Percentiles rank a stretch among this genome's conserved stretches.
phyloP scores from a whole-genome alignment of 2,797 vertebrate species.

The Macropodus opercularis region DNA sequence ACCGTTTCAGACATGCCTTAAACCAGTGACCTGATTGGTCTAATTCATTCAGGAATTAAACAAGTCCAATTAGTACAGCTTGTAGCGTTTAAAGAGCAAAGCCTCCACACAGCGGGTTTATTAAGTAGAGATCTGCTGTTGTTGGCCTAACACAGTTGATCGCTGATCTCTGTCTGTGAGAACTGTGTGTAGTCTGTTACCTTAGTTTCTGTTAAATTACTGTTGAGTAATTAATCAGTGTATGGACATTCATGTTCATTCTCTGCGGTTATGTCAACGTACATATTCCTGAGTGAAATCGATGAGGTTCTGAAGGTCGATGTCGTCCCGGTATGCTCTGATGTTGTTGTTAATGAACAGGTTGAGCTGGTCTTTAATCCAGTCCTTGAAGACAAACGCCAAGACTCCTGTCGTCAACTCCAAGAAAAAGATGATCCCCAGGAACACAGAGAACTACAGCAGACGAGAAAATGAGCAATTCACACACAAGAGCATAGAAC shows the following conservation, averaged over 20 bases:
- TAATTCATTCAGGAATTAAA: neutral
- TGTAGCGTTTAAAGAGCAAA: neutral
- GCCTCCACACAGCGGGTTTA: neutral
- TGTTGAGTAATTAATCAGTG: neutral
- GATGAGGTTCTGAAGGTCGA: conserved; percentile 97
- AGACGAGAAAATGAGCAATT: neutral
- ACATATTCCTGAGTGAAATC: conserved; percentile 99
- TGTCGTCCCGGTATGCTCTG: conserved; percentile 95
- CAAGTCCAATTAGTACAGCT: conserved; percentile 5
- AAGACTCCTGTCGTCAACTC: conserved; percentile 94
- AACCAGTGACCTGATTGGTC: conserved; percentile 4
- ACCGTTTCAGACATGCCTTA: neutral
- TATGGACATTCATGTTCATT: no score
- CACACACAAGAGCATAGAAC: neutral
- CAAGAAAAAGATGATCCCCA: conserved; percentile 98
- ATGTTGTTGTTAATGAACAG: conserved; percentile 99
- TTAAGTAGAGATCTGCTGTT: neutral
- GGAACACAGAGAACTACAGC: conserved; percentile 93
- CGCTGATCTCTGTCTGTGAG: neutral
- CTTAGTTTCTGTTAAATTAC: no score
- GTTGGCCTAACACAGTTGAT: neutral
- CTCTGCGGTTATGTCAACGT: conserved; percentile 67
- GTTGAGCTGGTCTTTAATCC: conserved; percentile 99
- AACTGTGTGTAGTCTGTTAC: no score
- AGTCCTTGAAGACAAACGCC: conserved; percentile 98